Conservation (phyloP, 37 sponge, comb jelly and placozoan species). For the Bolinopsis microptera region DNA sequence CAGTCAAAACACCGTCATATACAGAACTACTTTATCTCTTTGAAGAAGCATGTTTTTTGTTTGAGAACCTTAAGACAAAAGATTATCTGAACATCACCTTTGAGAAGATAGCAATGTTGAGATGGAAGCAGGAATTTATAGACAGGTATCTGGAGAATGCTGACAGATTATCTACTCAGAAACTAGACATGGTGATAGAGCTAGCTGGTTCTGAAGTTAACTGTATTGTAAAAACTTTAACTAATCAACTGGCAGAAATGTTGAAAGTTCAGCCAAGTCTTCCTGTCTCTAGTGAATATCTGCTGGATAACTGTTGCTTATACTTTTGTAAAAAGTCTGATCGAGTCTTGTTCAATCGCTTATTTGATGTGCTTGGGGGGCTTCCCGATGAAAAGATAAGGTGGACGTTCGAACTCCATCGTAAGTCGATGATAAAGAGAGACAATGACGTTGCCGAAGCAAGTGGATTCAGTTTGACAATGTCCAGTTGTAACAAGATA, state of each 20-base stretch:
- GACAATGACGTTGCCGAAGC: neutral
- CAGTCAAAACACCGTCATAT: neutral
- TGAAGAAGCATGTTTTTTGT: neutral
- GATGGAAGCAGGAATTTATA: neutral
- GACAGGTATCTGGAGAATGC: neutral
- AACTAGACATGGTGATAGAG: neutral
- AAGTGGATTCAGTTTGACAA: neutral
- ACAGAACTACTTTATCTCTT: neutral
- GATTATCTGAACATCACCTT: neutral
- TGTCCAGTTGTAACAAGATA: neutral
- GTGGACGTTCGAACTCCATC: neutral
- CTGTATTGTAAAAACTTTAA: neutral
- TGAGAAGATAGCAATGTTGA: neutral
- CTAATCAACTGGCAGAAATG: neutral
- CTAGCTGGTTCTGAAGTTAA: neutral
- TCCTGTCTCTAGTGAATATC: neutral
- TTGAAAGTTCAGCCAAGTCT: neutral
- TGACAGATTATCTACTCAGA: neutral
- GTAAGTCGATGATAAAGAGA: neutral
- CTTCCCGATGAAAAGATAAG: neutral
- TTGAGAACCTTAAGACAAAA: neutral
- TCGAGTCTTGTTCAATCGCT: neutral
- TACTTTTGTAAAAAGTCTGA: neutral
- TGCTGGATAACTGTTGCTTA: neutral
- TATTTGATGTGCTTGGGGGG: neutral